Evolutionary conservation across 2,797 vertebrate species (phyloP).

Genomic region (Paratrypauchen microcephalus): DNA sequence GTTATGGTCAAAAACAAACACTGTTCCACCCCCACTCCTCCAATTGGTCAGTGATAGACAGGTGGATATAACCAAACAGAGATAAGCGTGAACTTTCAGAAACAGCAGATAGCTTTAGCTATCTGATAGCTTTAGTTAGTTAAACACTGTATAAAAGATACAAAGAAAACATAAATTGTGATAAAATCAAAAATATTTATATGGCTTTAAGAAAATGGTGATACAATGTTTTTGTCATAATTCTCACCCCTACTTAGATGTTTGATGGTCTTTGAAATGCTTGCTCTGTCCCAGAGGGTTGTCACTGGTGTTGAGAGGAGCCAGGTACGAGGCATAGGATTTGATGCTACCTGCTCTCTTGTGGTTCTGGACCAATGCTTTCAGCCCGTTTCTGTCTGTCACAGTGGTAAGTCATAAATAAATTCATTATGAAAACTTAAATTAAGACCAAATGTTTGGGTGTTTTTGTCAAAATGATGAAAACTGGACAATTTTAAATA

Average conservation of each 20-base stretch:
- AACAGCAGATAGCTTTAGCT: no score
- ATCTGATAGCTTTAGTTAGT: no score
- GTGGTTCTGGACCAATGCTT: conserved; percentile 89
- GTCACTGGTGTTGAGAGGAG: conserved; percentile 70
- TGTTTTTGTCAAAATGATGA: background rate
- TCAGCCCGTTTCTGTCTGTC: conserved; percentile 84
- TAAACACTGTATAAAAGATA: no score
- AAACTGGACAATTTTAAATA: background rate
- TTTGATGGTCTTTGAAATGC: background rate
- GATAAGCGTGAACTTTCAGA: no score
- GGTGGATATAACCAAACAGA: no score
- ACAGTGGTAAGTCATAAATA: conserved; percentile 73
- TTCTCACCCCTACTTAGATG: background rate
- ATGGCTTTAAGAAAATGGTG: no score
- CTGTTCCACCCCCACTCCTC: no score
- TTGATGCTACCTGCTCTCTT: conserved; percentile 94
- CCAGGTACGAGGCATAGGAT: conserved; percentile 86
- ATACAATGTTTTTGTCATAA: no score
- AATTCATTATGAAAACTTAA: background rate
- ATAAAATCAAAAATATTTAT: no score
- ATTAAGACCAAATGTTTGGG: background rate
- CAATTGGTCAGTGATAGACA: no score
- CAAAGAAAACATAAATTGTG: no score
- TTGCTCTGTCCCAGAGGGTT: conserved; percentile 75
- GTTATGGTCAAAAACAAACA: no score